Conservation (phyloP, 2,797 vertebrate species). For the Myiotriccus ornatus region DNA sequence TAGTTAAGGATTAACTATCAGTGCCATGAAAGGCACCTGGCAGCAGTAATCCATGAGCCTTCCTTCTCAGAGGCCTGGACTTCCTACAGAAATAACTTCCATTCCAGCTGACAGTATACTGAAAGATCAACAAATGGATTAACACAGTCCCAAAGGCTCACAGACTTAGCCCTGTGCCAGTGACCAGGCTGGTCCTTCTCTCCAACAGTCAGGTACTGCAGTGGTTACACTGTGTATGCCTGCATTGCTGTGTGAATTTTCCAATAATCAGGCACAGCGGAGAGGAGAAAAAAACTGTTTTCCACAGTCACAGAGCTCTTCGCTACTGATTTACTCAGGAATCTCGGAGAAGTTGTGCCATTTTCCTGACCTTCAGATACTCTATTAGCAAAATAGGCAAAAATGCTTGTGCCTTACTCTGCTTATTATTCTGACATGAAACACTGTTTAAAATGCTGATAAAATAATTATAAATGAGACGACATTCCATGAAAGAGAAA, state of each 20-base stretch:
- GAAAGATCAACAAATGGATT: not conserved
- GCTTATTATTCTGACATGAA: not conserved
- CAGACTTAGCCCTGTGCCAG: not conserved
- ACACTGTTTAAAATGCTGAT: not conserved
- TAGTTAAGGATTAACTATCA: not conserved
- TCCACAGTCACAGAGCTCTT: not conserved
- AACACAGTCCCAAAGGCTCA: not conserved
- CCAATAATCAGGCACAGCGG: not conserved
- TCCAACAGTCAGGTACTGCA: not conserved
- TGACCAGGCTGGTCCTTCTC: not conserved
- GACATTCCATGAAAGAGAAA: not conserved
- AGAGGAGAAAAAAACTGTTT: not conserved
- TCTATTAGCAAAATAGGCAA: not conserved
- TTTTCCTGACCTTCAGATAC: not conserved
- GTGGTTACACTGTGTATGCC: not conserved
- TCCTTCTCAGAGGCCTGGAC: not conserved
- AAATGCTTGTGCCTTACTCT: not conserved
- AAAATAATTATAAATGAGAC: slow-evolving; percentile 10
- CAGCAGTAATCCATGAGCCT: not conserved
- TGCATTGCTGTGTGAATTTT: not conserved
- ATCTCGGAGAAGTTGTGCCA: not conserved
- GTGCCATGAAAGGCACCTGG: not conserved
- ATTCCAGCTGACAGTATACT: not conserved
- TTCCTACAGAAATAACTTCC: not conserved
- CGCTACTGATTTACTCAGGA: not conserved